Percentiles rank a stretch among this genome's conserved stretches.
Evolutionary conservation across 2,797 vertebrate genomes (phyloP).

Genomic region (Eospalax fontanierii): DNA sequence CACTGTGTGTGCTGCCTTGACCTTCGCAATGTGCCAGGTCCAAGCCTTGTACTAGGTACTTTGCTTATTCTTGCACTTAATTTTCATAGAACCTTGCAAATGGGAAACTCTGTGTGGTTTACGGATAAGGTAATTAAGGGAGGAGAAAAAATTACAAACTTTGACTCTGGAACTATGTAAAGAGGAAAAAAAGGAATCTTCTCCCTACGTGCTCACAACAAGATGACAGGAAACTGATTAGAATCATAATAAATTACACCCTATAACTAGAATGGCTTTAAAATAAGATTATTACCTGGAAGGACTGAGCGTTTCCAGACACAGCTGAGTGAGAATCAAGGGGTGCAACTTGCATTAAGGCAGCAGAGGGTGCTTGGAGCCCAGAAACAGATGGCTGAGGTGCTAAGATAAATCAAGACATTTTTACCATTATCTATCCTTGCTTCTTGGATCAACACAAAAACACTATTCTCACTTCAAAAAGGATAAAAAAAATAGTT

Average conservation of each 20-base stretch:
- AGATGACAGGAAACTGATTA: background rate
- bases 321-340: conserved; percentile 90
- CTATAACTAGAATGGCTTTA: background rate
- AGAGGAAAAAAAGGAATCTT: background rate
- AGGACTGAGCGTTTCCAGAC: conserved; percentile 91
- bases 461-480: background rate
- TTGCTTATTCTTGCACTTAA: conserved; percentile 21
- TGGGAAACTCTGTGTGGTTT: background rate
- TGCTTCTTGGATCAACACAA: background rate
- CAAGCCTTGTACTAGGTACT: background rate
- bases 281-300: conserved; percentile 92
- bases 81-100: conserved; percentile 20
- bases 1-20: background rate
- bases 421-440: conserved; percentile 40
- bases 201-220: background rate
- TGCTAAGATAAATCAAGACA: conserved; percentile 85
- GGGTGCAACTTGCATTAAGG: conserved; percentile 91
- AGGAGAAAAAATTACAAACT: conserved; percentile 35
- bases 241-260: conserved; percentile 25
- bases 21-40: background rate
- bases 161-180: background rate
- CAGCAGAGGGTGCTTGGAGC: conserved; percentile 88
- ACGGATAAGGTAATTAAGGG: conserved; percentile 16
- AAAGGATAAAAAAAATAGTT: background rate
- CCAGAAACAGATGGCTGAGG: conserved; percentile 87